Percentiles rank a stretch among this genome's conserved stretches.
These are phyloP conservation scores for Tetranychus truncatus DNA, from an alignment of 2,888 invertebrate genomes.

Conservation along the genomic window DNA sequence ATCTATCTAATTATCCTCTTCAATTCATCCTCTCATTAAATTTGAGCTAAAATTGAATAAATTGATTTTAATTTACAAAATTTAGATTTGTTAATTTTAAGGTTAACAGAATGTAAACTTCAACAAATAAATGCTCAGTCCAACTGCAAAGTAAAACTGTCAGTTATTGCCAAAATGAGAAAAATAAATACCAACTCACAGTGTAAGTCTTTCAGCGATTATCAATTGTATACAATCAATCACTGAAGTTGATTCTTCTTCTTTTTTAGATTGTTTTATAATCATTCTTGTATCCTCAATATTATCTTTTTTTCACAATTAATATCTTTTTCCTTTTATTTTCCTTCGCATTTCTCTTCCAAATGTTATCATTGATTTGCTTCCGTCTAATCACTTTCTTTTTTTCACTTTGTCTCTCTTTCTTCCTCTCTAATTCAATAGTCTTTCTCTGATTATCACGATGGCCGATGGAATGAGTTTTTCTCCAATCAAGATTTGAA, in stretches of 20 bases:
- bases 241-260: background rate
- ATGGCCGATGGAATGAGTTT: conserved; percentile 2
- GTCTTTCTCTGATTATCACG: conserved; percentile 5
- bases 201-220: background rate
- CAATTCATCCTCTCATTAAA: no score
- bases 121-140: no score
- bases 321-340: background rate
- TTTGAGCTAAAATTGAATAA: no score
- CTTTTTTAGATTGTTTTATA: background rate
- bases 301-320: background rate
- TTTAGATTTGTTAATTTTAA: no score
- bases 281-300: background rate
- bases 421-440: background rate
- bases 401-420: background rate
- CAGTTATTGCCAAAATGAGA: no score
- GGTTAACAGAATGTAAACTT: no score
- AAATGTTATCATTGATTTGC: background rate
- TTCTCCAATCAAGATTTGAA: background rate
- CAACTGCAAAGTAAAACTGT: no score
- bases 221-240: background rate
- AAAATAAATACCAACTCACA: no score
- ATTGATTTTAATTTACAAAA: no score
- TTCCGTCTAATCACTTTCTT: background rate
- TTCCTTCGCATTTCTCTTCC: background rate
- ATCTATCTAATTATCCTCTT: no score